Evolutionary conservation across 1,140 invertebrate species (phyloP).

Genomic region (Cydia pomonella): DNA sequence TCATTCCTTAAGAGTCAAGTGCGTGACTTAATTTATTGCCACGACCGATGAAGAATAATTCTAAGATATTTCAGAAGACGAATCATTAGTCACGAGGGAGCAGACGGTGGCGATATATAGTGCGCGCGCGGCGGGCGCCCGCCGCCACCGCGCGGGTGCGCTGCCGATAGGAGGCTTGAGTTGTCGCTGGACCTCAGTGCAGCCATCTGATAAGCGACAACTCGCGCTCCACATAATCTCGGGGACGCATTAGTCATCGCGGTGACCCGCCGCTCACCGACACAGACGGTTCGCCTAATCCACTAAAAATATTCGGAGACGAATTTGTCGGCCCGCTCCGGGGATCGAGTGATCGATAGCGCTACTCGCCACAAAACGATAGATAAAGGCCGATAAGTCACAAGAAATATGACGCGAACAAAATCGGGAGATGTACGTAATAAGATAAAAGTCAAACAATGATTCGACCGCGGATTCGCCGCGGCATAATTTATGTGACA

Average conservation of each 20-base stretch:
- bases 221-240: slow-evolving; percentile 72
- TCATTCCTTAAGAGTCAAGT: slow-evolving; percentile 63
- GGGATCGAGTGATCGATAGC: slow-evolving; percentile 75
- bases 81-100: slow-evolving; percentile 62
- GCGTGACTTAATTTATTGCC: slow-evolving; percentile 70
- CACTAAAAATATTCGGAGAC: slow-evolving; percentile 78
- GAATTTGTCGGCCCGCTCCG: slow-evolving; percentile 70
- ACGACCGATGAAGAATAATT: slow-evolving; percentile 67
- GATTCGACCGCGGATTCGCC: slow-evolving; percentile 79
- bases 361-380: slow-evolving; percentile 78
- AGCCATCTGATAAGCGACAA: slow-evolving; percentile 76
- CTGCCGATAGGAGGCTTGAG: slow-evolving; percentile 29
- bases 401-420: slow-evolving; percentile 80
- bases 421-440: slow-evolving; percentile 80
- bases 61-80: slow-evolving; percentile 62
- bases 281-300: slow-evolving; percentile 73
- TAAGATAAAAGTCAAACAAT: slow-evolving; percentile 81
- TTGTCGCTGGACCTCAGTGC: slow-evolving; percentile 42
- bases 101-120: slow-evolving; percentile 50
- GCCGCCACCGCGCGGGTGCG: slow-evolving; percentile 28
- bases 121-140: slow-evolving; percentile 47
- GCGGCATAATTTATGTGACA: slow-evolving; percentile 81
- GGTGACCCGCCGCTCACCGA: slow-evolving; percentile 49
- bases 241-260: slow-evolving; percentile 66
- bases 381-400: slow-evolving; percentile 79